These are phyloP conservation scores for Rhabdomys dilectus DNA, from an alignment of 2,113 vertebrate genomes.

Conservation along the genomic window DNA sequence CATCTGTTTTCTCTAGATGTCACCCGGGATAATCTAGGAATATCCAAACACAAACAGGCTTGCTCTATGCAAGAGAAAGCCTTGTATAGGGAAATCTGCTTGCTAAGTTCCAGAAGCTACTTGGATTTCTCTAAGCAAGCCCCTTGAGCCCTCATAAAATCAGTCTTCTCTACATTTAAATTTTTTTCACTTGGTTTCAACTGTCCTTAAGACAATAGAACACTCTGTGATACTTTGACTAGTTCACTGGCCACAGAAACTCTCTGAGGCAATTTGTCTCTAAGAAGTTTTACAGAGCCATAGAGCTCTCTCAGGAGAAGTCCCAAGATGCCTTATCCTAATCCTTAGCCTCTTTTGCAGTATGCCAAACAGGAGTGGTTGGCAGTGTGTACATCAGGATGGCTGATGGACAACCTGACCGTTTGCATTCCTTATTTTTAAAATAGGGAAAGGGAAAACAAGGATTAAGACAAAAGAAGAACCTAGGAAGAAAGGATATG, in stretches of 20 bases:
- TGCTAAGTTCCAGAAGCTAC: not conserved
- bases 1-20: slow-evolving; percentile 59
- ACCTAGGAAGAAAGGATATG: slow-evolving; percentile 64
- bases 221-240: slow-evolving; percentile 7
- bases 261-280: not conserved
- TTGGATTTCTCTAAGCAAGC: slow-evolving; percentile 23
- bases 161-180: not conserved
- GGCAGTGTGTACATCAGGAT: not conserved
- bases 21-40: slow-evolving; percentile 28
- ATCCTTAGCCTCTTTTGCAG: not conserved
- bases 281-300: not conserved
- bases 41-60: slow-evolving; percentile 14
- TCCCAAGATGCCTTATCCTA: not conserved
- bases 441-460: slow-evolving; percentile 23
- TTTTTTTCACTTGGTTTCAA: slow-evolving; percentile 44
- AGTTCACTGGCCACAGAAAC: not conserved
- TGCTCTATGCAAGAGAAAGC: not conserved
- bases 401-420: not conserved
- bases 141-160: not conserved
- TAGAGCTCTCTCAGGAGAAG: not conserved
- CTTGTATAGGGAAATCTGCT: not conserved
- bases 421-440: slow-evolving; percentile 43
- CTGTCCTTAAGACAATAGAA: not conserved
- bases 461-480: slow-evolving; percentile 58
- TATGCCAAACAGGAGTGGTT: not conserved